These are phyloP conservation scores for Papilio elwesi DNA, from an alignment of 2,888 invertebrate genomes.

Conservation along the genomic window DNA sequence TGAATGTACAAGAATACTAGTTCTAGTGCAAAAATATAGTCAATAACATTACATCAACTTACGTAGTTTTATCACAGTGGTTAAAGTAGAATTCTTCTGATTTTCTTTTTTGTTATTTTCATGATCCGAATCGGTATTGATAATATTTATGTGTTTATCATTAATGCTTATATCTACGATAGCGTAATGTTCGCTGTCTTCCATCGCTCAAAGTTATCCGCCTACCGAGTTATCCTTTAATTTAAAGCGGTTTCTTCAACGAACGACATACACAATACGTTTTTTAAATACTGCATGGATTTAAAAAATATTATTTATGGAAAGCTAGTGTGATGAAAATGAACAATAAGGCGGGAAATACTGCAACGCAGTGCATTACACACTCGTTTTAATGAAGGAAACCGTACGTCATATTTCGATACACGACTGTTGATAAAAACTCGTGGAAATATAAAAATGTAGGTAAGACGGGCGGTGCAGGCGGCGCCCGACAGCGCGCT, in stretches of 20 bases:
- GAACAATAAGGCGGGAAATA: slow-evolving; percentile 50
- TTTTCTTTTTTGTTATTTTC: slow-evolving; percentile 48
- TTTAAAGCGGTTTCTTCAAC: slow-evolving; percentile 6
- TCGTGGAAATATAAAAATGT: slow-evolving; percentile 42
- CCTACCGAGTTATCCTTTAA: neutral
- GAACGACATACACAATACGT: neutral
- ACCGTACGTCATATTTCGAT: slow-evolving; percentile 41
- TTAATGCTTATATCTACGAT: slow-evolving; percentile 70
- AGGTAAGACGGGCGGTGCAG: slow-evolving; percentile 44
- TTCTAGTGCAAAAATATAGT: neutral
- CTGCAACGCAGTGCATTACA: slow-evolving; percentile 44
- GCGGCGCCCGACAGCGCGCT: slow-evolving; percentile 48
- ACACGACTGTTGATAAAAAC: slow-evolving; percentile 39
- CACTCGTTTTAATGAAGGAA: slow-evolving; percentile 38
- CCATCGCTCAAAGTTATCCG: slow-evolving; percentile 53
- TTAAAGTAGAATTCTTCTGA: slow-evolving; percentile 58
- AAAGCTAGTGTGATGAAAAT: slow-evolving; percentile 19
- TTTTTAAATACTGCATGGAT: slow-evolving; percentile 14
- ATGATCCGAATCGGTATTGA: slow-evolving; percentile 47
- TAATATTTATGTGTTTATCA: slow-evolving; percentile 60
- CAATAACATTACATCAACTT: slow-evolving; percentile 54
- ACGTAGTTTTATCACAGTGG: slow-evolving; percentile 73
- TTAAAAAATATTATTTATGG: slow-evolving; percentile 9
- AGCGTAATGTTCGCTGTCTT: slow-evolving; percentile 69
- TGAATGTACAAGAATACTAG: too few species aligned